Percentiles rank a stretch among this genome's conserved stretches.
Evolutionary conservation across 2,797 vertebrate species (phyloP).

Genomic region (Cygnus olor): DNA sequence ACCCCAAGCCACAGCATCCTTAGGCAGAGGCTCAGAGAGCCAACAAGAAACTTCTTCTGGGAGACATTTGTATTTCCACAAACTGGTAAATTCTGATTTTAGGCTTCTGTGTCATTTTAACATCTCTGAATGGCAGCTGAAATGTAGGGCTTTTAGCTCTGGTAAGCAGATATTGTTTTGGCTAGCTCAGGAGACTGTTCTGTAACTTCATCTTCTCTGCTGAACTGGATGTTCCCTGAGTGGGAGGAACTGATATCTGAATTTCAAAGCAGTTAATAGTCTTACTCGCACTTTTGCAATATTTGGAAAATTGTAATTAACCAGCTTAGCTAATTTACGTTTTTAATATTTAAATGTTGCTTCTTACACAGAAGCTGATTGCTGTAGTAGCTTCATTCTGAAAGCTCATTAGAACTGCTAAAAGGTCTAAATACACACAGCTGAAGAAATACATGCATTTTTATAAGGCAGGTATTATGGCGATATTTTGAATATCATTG

Average conservation of each 20-base stretch:
- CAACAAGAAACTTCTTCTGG: neutral
- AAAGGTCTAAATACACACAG: constrained; percentile 73
- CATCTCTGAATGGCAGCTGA: neutral
- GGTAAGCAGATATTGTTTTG: constrained; percentile 66
- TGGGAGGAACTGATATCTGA: constrained; percentile 72
- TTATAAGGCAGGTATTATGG: constrained; percentile 68
- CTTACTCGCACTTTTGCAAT: constrained; percentile 57
- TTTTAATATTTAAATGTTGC: constrained; percentile 75
- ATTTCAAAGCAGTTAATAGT: constrained; percentile 69
- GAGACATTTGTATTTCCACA: neutral
- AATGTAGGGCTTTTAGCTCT: neutral
- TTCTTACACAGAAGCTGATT: constrained; percentile 72
- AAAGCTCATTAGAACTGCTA: constrained; percentile 69
- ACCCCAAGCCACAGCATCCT: neutral
- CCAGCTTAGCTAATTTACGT: constrained; percentile 65
- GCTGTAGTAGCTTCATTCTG: constrained; percentile 64
- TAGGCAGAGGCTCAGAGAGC: neutral
- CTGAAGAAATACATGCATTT: constrained; percentile 72
- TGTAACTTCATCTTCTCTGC: constrained; percentile 55
- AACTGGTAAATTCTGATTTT: neutral
- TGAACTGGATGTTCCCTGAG: constrained; percentile 55
- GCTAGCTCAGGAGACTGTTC: constrained; percentile 70
- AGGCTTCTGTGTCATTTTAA: neutral
- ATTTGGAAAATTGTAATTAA: constrained; percentile 72
- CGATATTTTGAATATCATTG: constrained; percentile 52